These are phyloP conservation scores for Drosophila chauvacae DNA, from an alignment of 1,140 invertebrate species.

Conservation along the genomic window DNA sequence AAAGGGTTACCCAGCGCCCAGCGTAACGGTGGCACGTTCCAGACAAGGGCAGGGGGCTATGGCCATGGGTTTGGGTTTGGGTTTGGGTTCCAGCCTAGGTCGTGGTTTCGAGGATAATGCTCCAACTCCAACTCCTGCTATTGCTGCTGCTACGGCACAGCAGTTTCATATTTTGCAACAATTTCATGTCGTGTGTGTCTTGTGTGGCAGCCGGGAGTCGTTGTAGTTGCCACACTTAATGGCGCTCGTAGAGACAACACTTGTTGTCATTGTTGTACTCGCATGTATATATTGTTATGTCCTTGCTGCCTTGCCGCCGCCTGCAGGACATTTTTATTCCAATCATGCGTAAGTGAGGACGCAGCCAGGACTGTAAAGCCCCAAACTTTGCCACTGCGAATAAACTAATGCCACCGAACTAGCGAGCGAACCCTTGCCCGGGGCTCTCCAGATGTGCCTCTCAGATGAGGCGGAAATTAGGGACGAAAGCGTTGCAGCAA, in stretches of 20 bases:
- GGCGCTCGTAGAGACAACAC: constrained; percentile 41
- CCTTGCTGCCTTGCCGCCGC: constrained; percentile 49
- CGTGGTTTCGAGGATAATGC: constrained; percentile 51
- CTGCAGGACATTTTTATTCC: constrained; percentile 60
- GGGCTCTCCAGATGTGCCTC: neutral
- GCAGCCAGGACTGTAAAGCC: constrained; percentile 32
- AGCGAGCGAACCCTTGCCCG: neutral
- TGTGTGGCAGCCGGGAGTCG: constrained; percentile 11
- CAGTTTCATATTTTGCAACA: constrained; percentile 57
- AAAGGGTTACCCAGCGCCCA: constrained; percentile 25
- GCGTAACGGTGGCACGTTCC: constrained; percentile 14
- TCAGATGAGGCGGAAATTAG: constrained; percentile 6
- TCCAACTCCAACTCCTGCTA: constrained; percentile 2
- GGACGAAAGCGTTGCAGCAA: neutral
- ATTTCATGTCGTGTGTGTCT: constrained; percentile 41
- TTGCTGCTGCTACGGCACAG: neutral
- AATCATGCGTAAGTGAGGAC: constrained; percentile 59
- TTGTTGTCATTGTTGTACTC: constrained; percentile 44
- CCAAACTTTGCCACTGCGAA: constrained; percentile 23
- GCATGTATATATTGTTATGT: constrained; percentile 45
- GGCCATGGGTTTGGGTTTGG: neutral
- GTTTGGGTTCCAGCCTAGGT: constrained; percentile 23
- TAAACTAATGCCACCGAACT: constrained; percentile 18
- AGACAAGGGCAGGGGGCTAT: neutral
- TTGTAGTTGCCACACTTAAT: constrained; percentile 57